phyloP scores from a whole-genome alignment of 2,113 vertebrate genomes.

The Myocastor coypus region DNA sequence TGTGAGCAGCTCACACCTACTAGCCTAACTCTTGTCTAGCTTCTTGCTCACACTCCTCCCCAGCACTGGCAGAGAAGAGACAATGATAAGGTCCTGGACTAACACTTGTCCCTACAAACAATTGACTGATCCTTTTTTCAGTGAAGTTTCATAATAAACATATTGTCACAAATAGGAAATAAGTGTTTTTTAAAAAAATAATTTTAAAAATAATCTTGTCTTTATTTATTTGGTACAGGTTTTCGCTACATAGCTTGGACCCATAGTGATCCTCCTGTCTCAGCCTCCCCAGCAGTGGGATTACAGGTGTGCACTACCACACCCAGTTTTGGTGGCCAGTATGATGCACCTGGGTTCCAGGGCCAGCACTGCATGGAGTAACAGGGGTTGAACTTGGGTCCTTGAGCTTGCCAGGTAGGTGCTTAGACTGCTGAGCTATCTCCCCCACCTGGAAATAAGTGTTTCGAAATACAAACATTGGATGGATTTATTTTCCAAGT shows the following conservation, averaged over 20 bases:
- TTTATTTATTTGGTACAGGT: too few relatives aligned
- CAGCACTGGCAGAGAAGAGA: neutral
- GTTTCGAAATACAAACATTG: constrained; percentile 8
- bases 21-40: neutral
- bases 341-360: too few relatives aligned
- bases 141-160: neutral
- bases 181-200: neutral
- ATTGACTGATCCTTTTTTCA: neutral
- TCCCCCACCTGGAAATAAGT: neutral
- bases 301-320: too few relatives aligned
- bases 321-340: too few relatives aligned
- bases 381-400: too few relatives aligned
- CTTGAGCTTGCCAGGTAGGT: too few relatives aligned
- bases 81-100: neutral
- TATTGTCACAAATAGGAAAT: neutral
- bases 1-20: neutral
- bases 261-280: too few relatives aligned
- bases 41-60: neutral
- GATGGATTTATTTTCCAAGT: neutral
- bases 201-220: neutral
- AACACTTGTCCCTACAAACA: fast-evolving
- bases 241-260: too few relatives aligned
- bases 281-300: too few relatives aligned
- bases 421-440: too few relatives aligned
- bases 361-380: too few relatives aligned